phyloP scores from a whole-genome alignment of 2,113 vertebrate genomes.

The Chaenogobius annularis region DNA sequence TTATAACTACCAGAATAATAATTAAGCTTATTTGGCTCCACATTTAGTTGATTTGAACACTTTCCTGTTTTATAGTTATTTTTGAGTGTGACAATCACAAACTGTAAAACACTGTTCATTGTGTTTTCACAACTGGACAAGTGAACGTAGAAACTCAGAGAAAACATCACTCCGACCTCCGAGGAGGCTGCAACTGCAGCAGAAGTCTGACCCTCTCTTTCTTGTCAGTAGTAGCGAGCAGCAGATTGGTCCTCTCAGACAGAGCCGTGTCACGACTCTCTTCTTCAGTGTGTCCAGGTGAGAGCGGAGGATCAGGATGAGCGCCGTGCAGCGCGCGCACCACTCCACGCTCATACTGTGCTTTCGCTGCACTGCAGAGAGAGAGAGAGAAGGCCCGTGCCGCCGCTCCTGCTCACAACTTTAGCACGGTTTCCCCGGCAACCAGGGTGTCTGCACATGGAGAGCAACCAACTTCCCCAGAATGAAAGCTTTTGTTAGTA shows the following conservation, averaged over 20 bases:
- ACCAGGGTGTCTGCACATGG: conserved; percentile 77
- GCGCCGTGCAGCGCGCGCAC: conserved; percentile 54
- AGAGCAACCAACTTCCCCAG: conserved; percentile 73
- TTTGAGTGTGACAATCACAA: too few relatives aligned
- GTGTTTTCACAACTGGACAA: too few relatives aligned
- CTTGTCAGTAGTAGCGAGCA: conserved; percentile 13
- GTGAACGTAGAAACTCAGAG: too few relatives aligned
- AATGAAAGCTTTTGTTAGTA: conserved; percentile 75
- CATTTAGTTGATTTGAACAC: too few relatives aligned
- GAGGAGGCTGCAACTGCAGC: too few relatives aligned
- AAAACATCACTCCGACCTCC: too few relatives aligned
- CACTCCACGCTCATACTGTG: conserved; percentile 64
- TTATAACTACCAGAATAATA: too few relatives aligned
- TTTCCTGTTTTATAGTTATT: too few relatives aligned
- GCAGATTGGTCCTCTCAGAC: conserved; percentile 16
- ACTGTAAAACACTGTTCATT: too few relatives aligned
- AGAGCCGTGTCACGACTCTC: conserved; percentile 15
- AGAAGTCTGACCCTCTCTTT: neutral
- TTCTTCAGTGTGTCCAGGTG: conserved; percentile 31
- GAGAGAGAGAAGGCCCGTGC: conserved; percentile 54
- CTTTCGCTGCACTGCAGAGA: conserved; percentile 76
- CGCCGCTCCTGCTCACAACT: conserved; percentile 71
- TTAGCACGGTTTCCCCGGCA: conserved; percentile 74
- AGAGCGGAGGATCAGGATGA: conserved; percentile 46
- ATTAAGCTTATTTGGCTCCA: too few relatives aligned